phyloP scores from a whole-genome alignment of 2,113 vertebrate species.

The Cettia cetti region DNA sequence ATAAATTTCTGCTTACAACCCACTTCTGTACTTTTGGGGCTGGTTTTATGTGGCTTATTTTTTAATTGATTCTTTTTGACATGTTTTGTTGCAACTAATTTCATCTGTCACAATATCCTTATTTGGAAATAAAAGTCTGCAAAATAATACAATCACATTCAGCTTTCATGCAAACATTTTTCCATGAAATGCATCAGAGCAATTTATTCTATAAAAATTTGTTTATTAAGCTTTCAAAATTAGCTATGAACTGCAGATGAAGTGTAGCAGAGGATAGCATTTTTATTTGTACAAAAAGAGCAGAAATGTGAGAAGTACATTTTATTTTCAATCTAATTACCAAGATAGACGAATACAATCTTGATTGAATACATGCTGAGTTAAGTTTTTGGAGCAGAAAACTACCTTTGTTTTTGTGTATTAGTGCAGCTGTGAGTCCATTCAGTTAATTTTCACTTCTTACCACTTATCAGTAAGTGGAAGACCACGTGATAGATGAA shows the following conservation, averaged over 20 bases:
- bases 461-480: not conserved
- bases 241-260: not conserved
- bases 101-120: not conserved
- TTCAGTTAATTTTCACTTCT: not conserved
- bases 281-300: not conserved
- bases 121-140: not conserved
- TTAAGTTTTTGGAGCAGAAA: constrained; percentile 10
- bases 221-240: not conserved
- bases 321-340: constrained; percentile 13
- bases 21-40: not conserved
- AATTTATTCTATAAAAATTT: not conserved
- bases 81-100: not conserved
- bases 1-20: not conserved
- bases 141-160: not conserved
- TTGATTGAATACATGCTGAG: constrained; percentile 22
- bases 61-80: not conserved
- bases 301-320: not conserved
- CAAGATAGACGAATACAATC: constrained; percentile 11
- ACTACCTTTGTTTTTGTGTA: not conserved
- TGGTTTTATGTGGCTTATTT: fast-evolving
- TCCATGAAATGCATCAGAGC: not conserved
- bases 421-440: constrained; percentile 28
- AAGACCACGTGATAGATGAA: not conserved
- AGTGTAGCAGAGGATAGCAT: not conserved
- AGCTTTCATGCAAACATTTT: not conserved